Evolutionary conservation across 2,113 vertebrate genomes (phyloP), one percentile per base, ranked within the genome.

Genomic region (Callionymus lyra): DNA sequence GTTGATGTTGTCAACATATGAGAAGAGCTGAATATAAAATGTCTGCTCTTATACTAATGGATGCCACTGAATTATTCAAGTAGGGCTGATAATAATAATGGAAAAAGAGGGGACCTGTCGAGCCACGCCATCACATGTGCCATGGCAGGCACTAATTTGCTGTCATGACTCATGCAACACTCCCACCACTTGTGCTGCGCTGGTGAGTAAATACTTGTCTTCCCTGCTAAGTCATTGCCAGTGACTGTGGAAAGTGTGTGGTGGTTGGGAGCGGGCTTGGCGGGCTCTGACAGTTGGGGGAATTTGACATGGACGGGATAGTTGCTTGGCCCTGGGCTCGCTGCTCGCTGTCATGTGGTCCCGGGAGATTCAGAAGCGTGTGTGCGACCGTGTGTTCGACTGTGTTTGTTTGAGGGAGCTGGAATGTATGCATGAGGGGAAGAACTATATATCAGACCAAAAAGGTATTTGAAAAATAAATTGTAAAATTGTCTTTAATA

Each of bases 41-140:
- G 36, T 70, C 67, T 77, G 77, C 79, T 72, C 60, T 72, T 83
- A 85, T 86, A 65, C 81, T 88, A 86, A 89, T 84, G 72, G 80
- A 17, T 66, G 68, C 47, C 73, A 56, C 72, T 88, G 85, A 91
- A 91, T 89, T 85, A 90, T 88, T 91, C 84, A 91, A 69, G 53
- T 77, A 44, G 69, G 77, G 68, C 79, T 85, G 86, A 86, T 80
- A 84, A 86, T 71, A 83, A 85, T 83, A 70, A 61, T 57, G 56
- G 52, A 56, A 61, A 70, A 80, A 80, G 60, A 58, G 63, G 58
- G 72, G 69, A 79, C 77, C 70, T 85, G 67, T 78, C 81, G 70
- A 69, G 54, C 77, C 74, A 70, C 63, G 77, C 68, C 82, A 45
- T 41, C 40, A 64, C 81, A 82, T 76, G 56, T 84, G 80, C 79